These are phyloP conservation scores for Drosophila pallidifrons DNA, from an alignment of 1,140 invertebrate genomes.

Conservation along the genomic window DNA sequence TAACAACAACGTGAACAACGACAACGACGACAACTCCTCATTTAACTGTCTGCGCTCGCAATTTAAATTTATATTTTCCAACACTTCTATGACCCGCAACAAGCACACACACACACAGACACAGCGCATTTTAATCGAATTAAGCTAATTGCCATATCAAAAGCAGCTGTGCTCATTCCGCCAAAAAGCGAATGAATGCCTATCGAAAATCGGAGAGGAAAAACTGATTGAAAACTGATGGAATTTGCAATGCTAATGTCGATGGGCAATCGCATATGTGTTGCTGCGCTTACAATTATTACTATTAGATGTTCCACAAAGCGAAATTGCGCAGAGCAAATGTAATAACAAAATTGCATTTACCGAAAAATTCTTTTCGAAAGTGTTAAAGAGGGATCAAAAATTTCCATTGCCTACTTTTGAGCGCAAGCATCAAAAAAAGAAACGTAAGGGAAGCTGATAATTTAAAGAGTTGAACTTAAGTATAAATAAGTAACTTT, in stretches of 20 bases:
- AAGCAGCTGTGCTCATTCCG: conserved; percentile 34
- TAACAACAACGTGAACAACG: conserved; percentile 5
- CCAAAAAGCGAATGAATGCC: background rate
- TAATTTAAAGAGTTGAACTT: no score
- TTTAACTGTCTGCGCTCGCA: conserved; percentile 25
- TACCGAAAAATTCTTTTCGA: no score
- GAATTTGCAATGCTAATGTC: conserved; percentile 59
- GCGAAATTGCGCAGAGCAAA: background rate
- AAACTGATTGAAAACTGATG: conserved; percentile 69
- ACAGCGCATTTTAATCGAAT: conserved; percentile 70
- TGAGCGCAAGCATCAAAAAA: no score
- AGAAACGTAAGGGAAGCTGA: no score
- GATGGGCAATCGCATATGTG: background rate
- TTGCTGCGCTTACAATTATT: conserved; percentile 1
- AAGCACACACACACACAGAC: conserved; percentile 2
- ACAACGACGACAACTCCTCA: conserved; percentile 5
- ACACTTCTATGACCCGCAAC: conserved; percentile 4
- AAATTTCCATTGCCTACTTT: no score
- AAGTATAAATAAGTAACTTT: no score
- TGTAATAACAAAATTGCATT: conserved; percentile 1
- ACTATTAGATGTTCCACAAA: conserved; percentile 32
- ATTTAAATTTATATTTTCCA: conserved; percentile 44
- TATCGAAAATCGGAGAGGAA: conserved; percentile 26
- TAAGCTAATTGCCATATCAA: conserved; percentile 75
- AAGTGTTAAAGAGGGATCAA: no score